Percentiles rank a stretch among this genome's conserved stretches.
Evolutionary conservation across 2,113 vertebrate species (phyloP).

Genomic region (Electrona antarctica): DNA sequence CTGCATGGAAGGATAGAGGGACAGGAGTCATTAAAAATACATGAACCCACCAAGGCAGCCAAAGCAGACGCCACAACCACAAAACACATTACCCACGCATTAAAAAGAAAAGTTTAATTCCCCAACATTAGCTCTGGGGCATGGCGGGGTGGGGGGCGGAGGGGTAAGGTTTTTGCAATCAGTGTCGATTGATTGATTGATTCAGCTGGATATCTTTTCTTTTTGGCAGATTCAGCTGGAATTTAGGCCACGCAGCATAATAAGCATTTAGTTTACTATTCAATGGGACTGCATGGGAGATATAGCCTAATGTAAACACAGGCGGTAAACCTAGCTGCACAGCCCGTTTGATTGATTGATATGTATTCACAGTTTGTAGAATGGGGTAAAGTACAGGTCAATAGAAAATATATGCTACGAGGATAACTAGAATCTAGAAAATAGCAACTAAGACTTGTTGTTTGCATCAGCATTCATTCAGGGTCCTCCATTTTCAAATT

Average conservation of each 20-base stretch:
- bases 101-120: conserved; percentile 1
- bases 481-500: too few relatives aligned
- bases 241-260: not conserved
- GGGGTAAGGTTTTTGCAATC: too few relatives aligned
- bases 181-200: not conserved
- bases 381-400: too few relatives aligned
- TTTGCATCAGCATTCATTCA: too few relatives aligned
- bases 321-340: too few relatives aligned
- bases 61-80: conserved; percentile 7
- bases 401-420: too few relatives aligned
- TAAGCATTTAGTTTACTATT: conserved; percentile 40
- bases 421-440: too few relatives aligned
- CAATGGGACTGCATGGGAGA: too few relatives aligned
- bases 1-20: conserved; percentile 67
- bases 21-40: conserved; percentile 71
- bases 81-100: conserved; percentile 20
- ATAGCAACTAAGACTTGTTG: too few relatives aligned
- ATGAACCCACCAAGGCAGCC: conserved; percentile 45
- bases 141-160: not conserved
- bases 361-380: too few relatives aligned
- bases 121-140: not conserved
- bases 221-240: not conserved
- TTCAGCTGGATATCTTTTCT: not conserved
- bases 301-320: too few relatives aligned
- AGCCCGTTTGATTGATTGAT: too few relatives aligned